phyloP scores from a whole-genome alignment of 2,888 invertebrate species.

The Barypeithes pellucidus region DNA sequence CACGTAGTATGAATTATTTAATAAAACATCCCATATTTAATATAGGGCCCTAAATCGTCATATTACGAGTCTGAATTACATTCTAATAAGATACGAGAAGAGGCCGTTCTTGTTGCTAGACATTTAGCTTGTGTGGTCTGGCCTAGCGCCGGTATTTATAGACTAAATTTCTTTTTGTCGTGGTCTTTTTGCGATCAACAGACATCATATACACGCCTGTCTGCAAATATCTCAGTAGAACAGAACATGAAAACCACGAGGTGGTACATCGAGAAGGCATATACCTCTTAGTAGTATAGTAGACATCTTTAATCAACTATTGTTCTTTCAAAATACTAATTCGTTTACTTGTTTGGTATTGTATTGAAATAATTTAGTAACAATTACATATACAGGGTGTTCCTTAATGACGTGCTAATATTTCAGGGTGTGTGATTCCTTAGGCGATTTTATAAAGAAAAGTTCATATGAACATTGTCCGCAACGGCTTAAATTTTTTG shows the following conservation, averaged over 20 bases:
- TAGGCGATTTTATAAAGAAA: no score
- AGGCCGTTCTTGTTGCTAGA: slow-evolving; percentile 45
- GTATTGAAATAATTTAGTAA: no score
- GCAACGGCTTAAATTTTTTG: no score
- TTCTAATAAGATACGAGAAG: slow-evolving; percentile 35
- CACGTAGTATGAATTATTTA: no score
- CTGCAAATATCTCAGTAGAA: slow-evolving; percentile 44
- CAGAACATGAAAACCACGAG: slow-evolving; percentile 10
- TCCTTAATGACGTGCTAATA: no score
- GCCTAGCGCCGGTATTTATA: slow-evolving; percentile 54
- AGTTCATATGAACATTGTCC: no score
- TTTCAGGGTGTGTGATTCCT: no score
- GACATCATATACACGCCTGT: slow-evolving; percentile 42
- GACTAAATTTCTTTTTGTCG: slow-evolving; percentile 39
- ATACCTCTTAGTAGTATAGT: no score
- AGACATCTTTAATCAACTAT: no score
- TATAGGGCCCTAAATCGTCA: background rate
- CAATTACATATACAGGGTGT: no score
- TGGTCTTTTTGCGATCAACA: slow-evolving; percentile 46
- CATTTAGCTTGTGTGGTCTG: slow-evolving; percentile 48
- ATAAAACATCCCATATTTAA: background rate
- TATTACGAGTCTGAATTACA: background rate
- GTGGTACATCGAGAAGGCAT: slow-evolving; percentile 18
- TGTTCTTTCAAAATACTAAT: no score
- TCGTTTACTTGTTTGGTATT: no score